These are phyloP conservation scores for Hirundichthys speculiger DNA, from an alignment of 2,113 vertebrate genomes.

Conservation along the genomic window DNA sequence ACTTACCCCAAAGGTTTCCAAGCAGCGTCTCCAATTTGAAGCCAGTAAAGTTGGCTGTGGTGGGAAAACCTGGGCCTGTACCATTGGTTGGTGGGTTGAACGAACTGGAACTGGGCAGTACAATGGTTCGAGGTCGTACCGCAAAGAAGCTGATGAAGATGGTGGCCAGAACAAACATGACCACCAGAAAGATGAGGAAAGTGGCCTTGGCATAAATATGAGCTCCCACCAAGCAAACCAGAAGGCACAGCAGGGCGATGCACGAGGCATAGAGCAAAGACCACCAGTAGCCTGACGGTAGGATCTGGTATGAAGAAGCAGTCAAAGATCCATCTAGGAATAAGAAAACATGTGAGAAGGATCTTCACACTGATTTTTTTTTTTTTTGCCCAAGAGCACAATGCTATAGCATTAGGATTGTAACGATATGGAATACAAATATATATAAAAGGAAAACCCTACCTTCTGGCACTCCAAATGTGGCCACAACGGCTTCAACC, in stretches of 20 bases:
- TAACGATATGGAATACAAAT: neutral
- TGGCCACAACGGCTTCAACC: conserved; percentile 87
- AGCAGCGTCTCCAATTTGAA: conserved; percentile 87
- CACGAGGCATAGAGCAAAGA: conserved; percentile 85
- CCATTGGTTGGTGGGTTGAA: conserved; percentile 35
- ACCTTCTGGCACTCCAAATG: conserved; percentile 85
- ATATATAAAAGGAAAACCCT: neutral
- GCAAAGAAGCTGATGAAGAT: conserved; percentile 89
- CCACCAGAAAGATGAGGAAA: conserved; percentile 91
- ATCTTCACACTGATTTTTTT: neutral
- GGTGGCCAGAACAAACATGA: conserved; percentile 83
- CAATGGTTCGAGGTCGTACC: conserved; percentile 69
- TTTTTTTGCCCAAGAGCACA: neutral
- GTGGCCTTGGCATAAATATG: conserved; percentile 91
- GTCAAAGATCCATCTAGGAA: conserved; percentile 49
- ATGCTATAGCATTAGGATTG: neutral
- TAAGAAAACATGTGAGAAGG: neutral
- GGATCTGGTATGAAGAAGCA: conserved; percentile 60
- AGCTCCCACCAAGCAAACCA: conserved; percentile 90
- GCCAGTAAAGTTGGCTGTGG: conserved; percentile 82
- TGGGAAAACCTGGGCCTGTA: conserved; percentile 30
- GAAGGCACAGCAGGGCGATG: conserved; percentile 84
- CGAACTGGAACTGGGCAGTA: conserved; percentile 47
- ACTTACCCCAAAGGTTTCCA: conserved; percentile 84
- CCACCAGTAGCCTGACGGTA: conserved; percentile 89